Percentiles rank a stretch among this genome's conserved stretches.
Conservation (phyloP, 2,113 vertebrate species). For the Passer montanus region DNA sequence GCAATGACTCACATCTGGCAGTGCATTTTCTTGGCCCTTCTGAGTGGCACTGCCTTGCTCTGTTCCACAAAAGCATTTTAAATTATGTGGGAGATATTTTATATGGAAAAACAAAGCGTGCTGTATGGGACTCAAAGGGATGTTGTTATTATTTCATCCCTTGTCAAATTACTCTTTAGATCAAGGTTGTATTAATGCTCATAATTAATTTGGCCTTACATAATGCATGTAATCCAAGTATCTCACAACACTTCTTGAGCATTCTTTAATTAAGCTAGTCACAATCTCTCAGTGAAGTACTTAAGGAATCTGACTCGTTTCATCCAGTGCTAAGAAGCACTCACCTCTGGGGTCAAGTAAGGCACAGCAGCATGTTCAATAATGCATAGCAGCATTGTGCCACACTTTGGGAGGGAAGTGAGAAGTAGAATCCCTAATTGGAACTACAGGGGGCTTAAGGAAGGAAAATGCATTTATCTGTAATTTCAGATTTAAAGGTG, state of each 20-base stretch:
- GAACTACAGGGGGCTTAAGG: background rate
- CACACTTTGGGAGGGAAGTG: background rate
- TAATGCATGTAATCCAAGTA: constrained; percentile 19
- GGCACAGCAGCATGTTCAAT: background rate
- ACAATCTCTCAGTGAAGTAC: constrained; percentile 2
- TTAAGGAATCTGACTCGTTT: background rate
- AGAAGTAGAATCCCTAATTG: background rate
- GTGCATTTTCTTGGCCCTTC: background rate
- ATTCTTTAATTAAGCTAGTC: constrained; percentile 36
- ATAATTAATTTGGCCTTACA: constrained; percentile 24
- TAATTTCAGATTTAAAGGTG: constrained; percentile 9
- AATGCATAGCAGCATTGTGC: background rate
- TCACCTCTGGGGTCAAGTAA: constrained; percentile 9
- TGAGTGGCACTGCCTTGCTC: background rate
- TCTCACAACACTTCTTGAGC: background rate
- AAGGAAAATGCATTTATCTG: constrained; percentile 29
- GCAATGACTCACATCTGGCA: background rate
- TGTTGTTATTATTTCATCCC: background rate
- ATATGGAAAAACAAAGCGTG: background rate
- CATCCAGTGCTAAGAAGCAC: background rate
- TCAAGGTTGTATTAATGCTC: constrained; percentile 27
- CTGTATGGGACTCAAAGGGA: background rate
- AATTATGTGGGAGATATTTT: background rate
- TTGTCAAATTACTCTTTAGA: constrained; percentile 30
- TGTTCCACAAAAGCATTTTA: background rate